Percentiles rank a stretch among this genome's conserved stretches.
Evolutionary conservation across 92 coral and sea anemone genomes (phyloP).

Genomic region (Porites rus): DNA sequence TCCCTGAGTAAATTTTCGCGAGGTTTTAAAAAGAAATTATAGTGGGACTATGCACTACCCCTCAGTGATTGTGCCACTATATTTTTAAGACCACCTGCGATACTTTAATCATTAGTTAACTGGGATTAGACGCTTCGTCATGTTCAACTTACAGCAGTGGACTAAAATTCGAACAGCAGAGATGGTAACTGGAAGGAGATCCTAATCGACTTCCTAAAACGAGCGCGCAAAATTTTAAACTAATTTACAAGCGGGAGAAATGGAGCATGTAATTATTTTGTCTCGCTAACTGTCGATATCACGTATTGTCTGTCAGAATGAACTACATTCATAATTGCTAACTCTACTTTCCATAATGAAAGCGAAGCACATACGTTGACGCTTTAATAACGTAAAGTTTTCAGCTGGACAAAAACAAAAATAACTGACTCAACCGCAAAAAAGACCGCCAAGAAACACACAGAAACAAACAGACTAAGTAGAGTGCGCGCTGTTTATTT

Average conservation of each 20-base stretch:
- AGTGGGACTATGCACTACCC: too few species aligned
- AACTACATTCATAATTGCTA: neutral
- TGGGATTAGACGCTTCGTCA: neutral
- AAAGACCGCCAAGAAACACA: slow-evolving; percentile 8
- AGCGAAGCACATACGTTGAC: neutral
- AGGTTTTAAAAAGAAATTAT: neutral
- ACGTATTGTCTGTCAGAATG: neutral
- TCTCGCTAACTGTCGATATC: neutral
- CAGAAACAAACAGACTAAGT: neutral
- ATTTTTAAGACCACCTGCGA: neutral
- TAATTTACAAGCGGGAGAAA: neutral
- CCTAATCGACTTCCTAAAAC: neutral
- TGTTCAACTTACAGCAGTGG: neutral
- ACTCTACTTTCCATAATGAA: neutral
- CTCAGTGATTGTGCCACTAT: neutral
- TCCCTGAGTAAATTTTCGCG: neutral
- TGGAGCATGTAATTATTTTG: neutral
- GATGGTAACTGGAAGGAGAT: neutral
- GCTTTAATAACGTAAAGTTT: neutral
- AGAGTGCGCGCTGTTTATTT: slow-evolving; percentile 8
- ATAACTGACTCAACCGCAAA: slow-evolving; percentile 20
- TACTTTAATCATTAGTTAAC: neutral
- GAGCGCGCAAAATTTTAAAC: neutral
- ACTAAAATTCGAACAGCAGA: neutral
- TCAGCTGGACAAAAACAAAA: neutral